These are phyloP conservation scores for Eospalax fontanierii DNA, from an alignment of 2,797 vertebrate species.

Conservation along the genomic window DNA sequence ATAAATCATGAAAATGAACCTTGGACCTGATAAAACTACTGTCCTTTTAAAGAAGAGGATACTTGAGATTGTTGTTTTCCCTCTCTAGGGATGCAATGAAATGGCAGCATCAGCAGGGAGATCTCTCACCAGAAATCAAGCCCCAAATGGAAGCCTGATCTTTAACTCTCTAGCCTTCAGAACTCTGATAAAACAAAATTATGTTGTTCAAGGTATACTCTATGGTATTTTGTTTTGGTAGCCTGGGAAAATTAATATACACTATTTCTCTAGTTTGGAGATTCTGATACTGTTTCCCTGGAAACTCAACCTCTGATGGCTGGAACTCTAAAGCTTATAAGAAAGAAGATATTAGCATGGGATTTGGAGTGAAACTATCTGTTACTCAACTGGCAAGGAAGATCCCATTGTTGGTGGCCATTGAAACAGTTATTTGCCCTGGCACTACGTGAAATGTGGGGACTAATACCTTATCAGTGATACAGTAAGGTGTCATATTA, in stretches of 20 bases:
- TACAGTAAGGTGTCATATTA: background rate
- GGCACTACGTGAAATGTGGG: too few species aligned
- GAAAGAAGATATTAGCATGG: background rate
- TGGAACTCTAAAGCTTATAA: background rate
- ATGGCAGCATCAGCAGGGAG: background rate
- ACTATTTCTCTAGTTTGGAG: background rate
- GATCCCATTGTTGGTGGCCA: background rate
- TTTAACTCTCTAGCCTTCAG: background rate
- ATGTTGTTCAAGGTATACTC: background rate
- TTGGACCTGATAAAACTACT: background rate
- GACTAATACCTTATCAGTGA: background rate
- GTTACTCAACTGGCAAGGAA: background rate
- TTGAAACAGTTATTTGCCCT: background rate
- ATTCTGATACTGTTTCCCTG: background rate
- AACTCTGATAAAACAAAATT: background rate
- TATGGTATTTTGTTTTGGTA: background rate
- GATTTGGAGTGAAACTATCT: background rate
- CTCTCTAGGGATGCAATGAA: accelerated
- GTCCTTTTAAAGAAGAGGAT: background rate
- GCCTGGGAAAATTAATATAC: background rate
- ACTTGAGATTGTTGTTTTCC: too few species aligned
- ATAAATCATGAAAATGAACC: background rate
- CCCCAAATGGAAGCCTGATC: background rate
- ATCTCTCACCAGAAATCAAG: background rate
- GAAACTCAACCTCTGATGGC: background rate